Conservation (phyloP, 2,888 invertebrate species). For the Hydraecia micacea region DNA sequence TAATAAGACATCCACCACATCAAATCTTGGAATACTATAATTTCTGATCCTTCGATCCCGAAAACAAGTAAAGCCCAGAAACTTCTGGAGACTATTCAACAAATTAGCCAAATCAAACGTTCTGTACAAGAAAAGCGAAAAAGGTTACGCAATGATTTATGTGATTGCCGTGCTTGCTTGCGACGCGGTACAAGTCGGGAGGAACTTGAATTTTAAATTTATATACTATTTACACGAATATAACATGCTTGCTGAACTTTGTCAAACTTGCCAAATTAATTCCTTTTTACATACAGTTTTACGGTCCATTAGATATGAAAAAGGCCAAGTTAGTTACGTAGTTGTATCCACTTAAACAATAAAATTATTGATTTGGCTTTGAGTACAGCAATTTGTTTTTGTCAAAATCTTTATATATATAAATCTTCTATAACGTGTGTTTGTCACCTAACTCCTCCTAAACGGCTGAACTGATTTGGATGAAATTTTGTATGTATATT, state of each 20-base stretch:
- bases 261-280: neutral
- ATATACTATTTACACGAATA: neutral
- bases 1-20: conserved; percentile 31
- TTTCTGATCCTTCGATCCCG: conserved; percentile 32
- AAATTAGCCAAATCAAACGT: conserved; percentile 45
- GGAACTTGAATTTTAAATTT: neutral
- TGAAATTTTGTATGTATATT: too few relatives aligned
- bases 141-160: conserved; percentile 74
- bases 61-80: conserved; percentile 49
- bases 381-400: neutral
- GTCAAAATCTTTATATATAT: too few relatives aligned
- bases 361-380: too few relatives aligned
- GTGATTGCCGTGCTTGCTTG: conserved; percentile 71
- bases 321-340: neutral
- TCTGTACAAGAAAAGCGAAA: conserved; percentile 30
- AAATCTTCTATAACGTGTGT: too few relatives aligned
- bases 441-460: too few relatives aligned
- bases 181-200: conserved; percentile 36
- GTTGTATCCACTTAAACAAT: too few relatives aligned
- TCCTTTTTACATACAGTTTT: neutral
- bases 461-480: too few relatives aligned
- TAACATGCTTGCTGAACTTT: neutral
- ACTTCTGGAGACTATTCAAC: conserved; percentile 45
- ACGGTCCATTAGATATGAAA: neutral
- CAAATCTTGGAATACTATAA: conserved; percentile 43